phyloP scores from a whole-genome alignment of 2,113 vertebrate species.

The Arenaria interpres region DNA sequence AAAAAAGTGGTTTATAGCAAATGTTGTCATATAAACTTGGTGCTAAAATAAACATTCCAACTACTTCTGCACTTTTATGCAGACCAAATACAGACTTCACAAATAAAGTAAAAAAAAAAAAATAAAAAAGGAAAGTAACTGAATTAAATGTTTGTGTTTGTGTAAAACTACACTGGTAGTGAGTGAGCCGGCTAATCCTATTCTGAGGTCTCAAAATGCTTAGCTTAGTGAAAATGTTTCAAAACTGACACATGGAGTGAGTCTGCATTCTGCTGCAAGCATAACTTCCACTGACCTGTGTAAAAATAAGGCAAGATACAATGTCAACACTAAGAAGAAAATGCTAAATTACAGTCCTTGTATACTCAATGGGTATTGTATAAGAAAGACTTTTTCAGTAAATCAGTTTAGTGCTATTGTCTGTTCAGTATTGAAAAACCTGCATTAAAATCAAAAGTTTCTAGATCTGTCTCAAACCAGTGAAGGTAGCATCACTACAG shows the following conservation, averaged over 20 bases:
- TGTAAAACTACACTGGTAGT: not conserved
- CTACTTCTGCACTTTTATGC: not conserved
- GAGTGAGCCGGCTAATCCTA: rapidly evolving
- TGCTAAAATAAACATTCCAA: constrained; percentile 12
- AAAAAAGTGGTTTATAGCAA: not conserved
- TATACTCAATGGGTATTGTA: not conserved
- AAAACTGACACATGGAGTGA: not conserved
- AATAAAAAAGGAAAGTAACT: not conserved
- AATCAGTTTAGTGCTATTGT: not conserved
- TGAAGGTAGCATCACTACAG: not conserved
- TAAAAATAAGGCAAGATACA: constrained; percentile 3
- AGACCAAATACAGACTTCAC: not conserved
- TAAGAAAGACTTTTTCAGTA: not conserved
- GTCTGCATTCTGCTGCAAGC: not conserved
- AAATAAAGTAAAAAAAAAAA: not conserved
- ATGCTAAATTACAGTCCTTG: not conserved
- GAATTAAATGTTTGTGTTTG: not conserved
- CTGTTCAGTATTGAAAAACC: not conserved
- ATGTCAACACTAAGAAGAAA: not conserved
- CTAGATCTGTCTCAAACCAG: not conserved
- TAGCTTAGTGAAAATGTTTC: constrained; percentile 2
- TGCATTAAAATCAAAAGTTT: not conserved
- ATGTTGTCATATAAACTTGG: not conserved
- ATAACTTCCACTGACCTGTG: not conserved
- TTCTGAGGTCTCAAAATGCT: not conserved